Percentiles rank a stretch among this genome's conserved stretches.
Evolutionary conservation across 2,888 invertebrate genomes (phyloP).

Genomic region (Synanthedon formicaeformis): DNA sequence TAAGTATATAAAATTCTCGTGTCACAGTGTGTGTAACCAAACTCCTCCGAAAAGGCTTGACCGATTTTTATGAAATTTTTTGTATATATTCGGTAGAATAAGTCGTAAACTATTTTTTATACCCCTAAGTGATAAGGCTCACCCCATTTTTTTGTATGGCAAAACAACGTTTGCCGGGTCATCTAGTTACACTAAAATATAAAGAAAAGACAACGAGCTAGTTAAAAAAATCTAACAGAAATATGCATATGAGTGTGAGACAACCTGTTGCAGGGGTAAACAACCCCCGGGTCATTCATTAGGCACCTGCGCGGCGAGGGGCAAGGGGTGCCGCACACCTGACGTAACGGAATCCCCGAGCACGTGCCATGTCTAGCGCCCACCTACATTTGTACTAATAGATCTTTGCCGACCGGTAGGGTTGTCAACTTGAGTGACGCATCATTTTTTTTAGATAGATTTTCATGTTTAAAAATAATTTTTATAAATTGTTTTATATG

Average conservation of each 20-base stretch:
- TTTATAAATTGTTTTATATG: too few relatives aligned
- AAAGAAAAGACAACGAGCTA: background rate
- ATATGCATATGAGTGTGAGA: background rate
- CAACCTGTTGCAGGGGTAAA: conserved; percentile 28
- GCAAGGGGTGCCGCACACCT: conserved; percentile 27
- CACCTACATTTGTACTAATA: background rate
- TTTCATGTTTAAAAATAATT: too few relatives aligned
- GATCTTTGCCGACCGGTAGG: conserved; percentile 24
- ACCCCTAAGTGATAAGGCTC: too few relatives aligned
- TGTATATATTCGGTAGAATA: too few relatives aligned
- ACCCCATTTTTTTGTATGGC: too few relatives aligned
- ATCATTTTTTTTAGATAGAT: background rate
- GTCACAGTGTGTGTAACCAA: too few relatives aligned
- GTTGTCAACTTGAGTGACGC: conserved; percentile 2
- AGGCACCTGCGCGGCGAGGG: conserved; percentile 24
- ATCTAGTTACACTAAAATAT: too few relatives aligned
- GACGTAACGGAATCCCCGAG: conserved; percentile 49
- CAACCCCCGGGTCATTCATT: conserved; percentile 36
- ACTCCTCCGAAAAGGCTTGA: too few relatives aligned
- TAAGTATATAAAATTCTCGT: too few relatives aligned
- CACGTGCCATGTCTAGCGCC: conserved; percentile 26
- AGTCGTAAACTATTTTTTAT: too few relatives aligned
- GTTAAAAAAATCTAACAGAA: conserved; percentile 2
- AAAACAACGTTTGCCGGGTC: too few relatives aligned
- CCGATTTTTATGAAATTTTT: too few relatives aligned